Conservation (phyloP, 2,888 invertebrate species). For the Pelosia muscerda region DNA sequence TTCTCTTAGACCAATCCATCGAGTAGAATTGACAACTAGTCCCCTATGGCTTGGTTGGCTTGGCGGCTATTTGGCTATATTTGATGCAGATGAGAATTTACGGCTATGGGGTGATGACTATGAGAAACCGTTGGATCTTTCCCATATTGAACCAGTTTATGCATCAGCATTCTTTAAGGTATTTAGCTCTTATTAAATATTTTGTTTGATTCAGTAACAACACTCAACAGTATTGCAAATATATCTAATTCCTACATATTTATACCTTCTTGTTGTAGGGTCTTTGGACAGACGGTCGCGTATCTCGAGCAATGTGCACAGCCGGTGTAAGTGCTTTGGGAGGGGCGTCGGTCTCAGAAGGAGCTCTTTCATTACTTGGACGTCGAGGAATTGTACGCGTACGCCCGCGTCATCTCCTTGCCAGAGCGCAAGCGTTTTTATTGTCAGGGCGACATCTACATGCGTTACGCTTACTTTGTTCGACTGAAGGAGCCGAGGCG, state of each 20-base stretch:
- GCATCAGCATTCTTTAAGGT: constrained; percentile 95
- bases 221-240: background rate
- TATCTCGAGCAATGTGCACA: constrained; percentile 88
- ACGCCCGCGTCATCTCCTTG: constrained; percentile 87
- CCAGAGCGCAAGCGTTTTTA: constrained; percentile 86
- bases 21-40: constrained; percentile 88
- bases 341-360: constrained; percentile 81
- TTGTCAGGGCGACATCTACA: constrained; percentile 85
- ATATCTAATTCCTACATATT: background rate
- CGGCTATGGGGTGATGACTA: constrained; percentile 96
- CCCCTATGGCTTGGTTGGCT: constrained; percentile 90
- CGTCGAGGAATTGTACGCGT: constrained; percentile 89
- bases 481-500: constrained; percentile 66
- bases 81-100: constrained; percentile 95
- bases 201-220: background rate
- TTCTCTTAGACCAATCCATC: constrained; percentile 88
- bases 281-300: constrained; percentile 98
- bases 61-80: constrained; percentile 93
- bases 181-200: constrained; percentile 1
- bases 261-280: constrained; percentile 89
- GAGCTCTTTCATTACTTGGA: constrained; percentile 86
- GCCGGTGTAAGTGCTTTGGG: constrained; percentile 87
- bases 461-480: constrained; percentile 72
- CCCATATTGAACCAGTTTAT: constrained; percentile 93
- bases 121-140: constrained; percentile 93